Evolutionary conservation across 2,888 invertebrate genomes (phyloP).

Genomic region (Exocentrus adspersus): DNA sequence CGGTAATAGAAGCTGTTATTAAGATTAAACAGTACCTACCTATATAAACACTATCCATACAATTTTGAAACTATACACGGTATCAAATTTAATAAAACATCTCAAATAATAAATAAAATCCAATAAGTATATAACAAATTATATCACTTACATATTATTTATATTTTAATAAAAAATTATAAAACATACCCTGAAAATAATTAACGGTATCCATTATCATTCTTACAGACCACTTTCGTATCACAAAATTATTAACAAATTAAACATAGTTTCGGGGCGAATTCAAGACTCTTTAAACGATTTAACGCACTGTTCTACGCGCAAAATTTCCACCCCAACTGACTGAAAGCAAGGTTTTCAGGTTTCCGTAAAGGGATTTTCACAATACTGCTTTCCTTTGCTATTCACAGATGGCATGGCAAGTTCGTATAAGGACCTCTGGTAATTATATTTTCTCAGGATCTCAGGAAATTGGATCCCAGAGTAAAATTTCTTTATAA

Average conservation of each 20-base stretch:
- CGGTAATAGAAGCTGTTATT: too few relatives aligned
- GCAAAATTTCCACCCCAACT: slow-evolving; percentile 43
- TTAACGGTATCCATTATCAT: slow-evolving; percentile 17
- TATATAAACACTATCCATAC: too few relatives aligned
- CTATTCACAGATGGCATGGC: slow-evolving; percentile 5
- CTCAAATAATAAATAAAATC: too few relatives aligned
- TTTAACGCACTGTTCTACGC: slow-evolving; percentile 40
- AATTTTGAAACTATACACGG: too few relatives aligned
- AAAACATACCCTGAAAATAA: slow-evolving; percentile 9
- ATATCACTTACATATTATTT: too few relatives aligned
- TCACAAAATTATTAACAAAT: slow-evolving; percentile 34
- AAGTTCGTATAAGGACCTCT: not conserved
- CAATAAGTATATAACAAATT: too few relatives aligned
- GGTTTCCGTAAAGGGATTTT: slow-evolving; percentile 36
- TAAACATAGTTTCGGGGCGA: slow-evolving; percentile 31
- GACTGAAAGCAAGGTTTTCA: slow-evolving; percentile 37
- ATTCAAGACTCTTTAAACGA: slow-evolving; percentile 26
- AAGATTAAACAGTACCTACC: too few relatives aligned
- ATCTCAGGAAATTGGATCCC: too few relatives aligned
- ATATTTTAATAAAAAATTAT: too few relatives aligned
- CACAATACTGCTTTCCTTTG: not conserved
- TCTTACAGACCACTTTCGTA: slow-evolving; percentile 12
- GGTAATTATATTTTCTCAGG: too few relatives aligned
- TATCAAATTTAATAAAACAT: too few relatives aligned
- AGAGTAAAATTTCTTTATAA: too few relatives aligned